phyloP scores from a whole-genome alignment of 2,797 vertebrate species.

The Mastacembelus armatus region DNA sequence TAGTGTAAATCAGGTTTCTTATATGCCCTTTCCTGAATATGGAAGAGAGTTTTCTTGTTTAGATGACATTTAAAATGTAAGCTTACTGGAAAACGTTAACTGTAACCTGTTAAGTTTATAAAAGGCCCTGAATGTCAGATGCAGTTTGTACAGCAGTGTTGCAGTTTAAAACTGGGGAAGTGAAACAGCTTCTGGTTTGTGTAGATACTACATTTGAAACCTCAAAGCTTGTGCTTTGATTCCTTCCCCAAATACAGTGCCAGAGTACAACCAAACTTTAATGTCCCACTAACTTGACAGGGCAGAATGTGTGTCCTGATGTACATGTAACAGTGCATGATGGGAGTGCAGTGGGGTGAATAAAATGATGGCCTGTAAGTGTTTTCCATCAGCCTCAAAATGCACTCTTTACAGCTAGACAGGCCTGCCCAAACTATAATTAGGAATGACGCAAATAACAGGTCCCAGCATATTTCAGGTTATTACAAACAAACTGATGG shows the following conservation, averaged over 20 bases:
- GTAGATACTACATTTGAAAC: slow-evolving; percentile 43
- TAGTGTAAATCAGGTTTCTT: background rate
- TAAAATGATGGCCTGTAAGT: slow-evolving; percentile 56
- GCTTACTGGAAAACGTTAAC: background rate
- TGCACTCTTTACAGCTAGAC: slow-evolving; percentile 56
- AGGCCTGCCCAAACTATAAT: slow-evolving; percentile 67
- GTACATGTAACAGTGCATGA: slow-evolving; percentile 26
- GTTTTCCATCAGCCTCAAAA: slow-evolving; percentile 73
- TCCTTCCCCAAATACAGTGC: slow-evolving; percentile 32
- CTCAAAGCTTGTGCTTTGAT: slow-evolving; percentile 27
- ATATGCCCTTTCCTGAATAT: background rate
- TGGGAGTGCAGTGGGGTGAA: slow-evolving; percentile 49
- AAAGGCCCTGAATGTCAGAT: background rate
- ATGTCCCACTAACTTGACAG: slow-evolving; percentile 4
- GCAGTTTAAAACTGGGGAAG: slow-evolving; percentile 54
- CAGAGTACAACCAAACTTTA: background rate
- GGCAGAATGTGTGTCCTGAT: slow-evolving; percentile 34
- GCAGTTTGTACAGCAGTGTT: background rate
- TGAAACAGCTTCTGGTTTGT: slow-evolving; percentile 40
- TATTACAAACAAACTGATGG: slow-evolving; percentile 77
- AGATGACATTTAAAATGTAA: slow-evolving; percentile 6
- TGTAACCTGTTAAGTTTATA: background rate
- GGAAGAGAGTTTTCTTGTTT: background rate
- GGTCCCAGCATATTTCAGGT: slow-evolving; percentile 73
- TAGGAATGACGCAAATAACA: slow-evolving; percentile 78